A percentile compares a stretch with the other conserved stretches of the same genome.
phyloP scores from a whole-genome alignment of 2,113 vertebrate species.

The Myotis lucifugus region DNA sequence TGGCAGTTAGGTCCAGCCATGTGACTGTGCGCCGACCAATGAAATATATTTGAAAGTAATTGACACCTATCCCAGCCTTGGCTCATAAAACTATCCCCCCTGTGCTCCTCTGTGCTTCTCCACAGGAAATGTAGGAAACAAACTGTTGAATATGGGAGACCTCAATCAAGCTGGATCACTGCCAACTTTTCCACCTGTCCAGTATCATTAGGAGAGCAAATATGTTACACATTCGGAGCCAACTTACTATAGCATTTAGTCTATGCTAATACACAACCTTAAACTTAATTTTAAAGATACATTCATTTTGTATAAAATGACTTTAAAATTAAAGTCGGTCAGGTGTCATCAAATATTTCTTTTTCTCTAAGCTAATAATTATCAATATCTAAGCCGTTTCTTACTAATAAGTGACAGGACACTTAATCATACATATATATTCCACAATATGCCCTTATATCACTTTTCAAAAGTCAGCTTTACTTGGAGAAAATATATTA shows the following conservation, averaged over 20 bases:
- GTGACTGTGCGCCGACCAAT: not conserved
- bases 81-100: not conserved
- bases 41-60: not conserved
- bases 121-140: not conserved
- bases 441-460: not conserved
- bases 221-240: not conserved
- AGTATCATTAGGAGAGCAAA: not conserved
- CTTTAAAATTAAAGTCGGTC: not conserved
- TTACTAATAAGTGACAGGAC: not conserved
- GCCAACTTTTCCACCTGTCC: not conserved
- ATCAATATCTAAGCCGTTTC: not conserved
- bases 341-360: not conserved
- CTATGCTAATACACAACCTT: not conserved
- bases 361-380: not conserved
- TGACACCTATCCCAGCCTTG: not conserved
- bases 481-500: not conserved
- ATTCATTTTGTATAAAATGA: not conserved
- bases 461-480: conserved; percentile 7
- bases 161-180: not conserved
- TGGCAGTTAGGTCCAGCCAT: not conserved
- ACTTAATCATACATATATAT: not conserved
- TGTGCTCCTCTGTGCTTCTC: not conserved
- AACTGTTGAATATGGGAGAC: not conserved
- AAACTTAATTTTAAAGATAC: not conserved
- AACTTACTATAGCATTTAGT: not conserved